These are phyloP conservation scores for Chaetura pelagica DNA, from an alignment of 2,113 vertebrate species.

Conservation along the genomic window DNA sequence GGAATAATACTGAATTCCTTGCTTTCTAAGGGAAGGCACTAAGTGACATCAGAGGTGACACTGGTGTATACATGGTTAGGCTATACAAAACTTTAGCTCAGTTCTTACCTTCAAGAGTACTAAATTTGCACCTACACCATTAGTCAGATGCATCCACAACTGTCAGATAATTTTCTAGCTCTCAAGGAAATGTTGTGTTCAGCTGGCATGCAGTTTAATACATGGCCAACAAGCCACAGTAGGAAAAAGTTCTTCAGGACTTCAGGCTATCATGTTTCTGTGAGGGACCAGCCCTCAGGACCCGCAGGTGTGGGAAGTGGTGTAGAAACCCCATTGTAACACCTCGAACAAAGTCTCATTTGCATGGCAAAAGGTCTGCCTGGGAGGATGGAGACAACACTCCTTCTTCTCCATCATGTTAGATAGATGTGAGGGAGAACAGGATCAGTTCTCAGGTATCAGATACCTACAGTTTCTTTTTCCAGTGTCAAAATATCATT, in stretches of 20 bases:
- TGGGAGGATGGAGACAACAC: too few species aligned
- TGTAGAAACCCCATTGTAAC: too few species aligned
- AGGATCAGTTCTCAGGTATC: background rate
- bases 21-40: background rate
- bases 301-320: too few species aligned
- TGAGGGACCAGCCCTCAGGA: too few species aligned
- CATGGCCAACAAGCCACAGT: background rate
- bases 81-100: background rate
- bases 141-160: background rate
- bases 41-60: accelerated
- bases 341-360: too few species aligned
- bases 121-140: background rate
- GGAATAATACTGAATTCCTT: background rate
- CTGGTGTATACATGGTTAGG: background rate
- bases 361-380: too few species aligned
- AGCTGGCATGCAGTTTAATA: background rate
- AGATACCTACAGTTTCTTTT: background rate
- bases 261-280: background rate
- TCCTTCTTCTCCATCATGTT: background rate
- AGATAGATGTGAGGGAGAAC: background rate
- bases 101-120: background rate
- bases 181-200: too few species aligned
- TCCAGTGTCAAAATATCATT: background rate
- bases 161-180: too few species aligned
- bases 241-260: background rate